Evolutionary conservation across 2,888 invertebrate species (phyloP), one percentile per base, ranked within the genome.

Genomic region (Byasa hedistus): DNA sequence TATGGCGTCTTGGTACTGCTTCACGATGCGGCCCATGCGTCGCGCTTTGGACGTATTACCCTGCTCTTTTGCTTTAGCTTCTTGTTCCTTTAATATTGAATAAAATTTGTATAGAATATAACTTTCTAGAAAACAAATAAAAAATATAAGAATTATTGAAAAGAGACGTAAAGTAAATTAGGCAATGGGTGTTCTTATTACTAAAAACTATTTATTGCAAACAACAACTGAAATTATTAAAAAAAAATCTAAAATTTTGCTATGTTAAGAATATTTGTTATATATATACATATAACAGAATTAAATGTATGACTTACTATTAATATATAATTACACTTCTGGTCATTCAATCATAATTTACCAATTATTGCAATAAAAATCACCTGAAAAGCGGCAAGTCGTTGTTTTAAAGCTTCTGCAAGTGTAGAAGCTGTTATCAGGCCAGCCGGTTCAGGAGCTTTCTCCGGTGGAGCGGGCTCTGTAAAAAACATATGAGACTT

Each of bases 1-100:
- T 36, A 98, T 94, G 0, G 98, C 98, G 73, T 96, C 96, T 78
- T 96, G 95, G 80, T 96, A 99, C 85, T 98, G 98, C 87, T 98
- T 98, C 48, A 97, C 96, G 73, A 99, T 98, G 60, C 99, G 93
- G 0, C 96, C 97, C 93, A 97, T 96, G 63, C 98, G 93, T 65
- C 98, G 93, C 0, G 95, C 96, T 86, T 98, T 99, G 39, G 97
- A 95, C 0, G 94, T 86, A 81, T 98, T 98, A 2, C 94, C 95
- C 75, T 96, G 95, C 64, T 94, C 94, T 81, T 96, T 95, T 3
- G 98, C 97, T 66, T 94, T 93, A 24, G 94, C 92, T 85, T 96
- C 95, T 83, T 95, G 94, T 79, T 94, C 90, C 84, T 94, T 24
- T 51, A n/a, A 0, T 32, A 32, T 10, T 32, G 8, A 10, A 32